Base-by-base conservation (phyloP, 1,140 invertebrate species). In the Linepithema humile region DNA sequence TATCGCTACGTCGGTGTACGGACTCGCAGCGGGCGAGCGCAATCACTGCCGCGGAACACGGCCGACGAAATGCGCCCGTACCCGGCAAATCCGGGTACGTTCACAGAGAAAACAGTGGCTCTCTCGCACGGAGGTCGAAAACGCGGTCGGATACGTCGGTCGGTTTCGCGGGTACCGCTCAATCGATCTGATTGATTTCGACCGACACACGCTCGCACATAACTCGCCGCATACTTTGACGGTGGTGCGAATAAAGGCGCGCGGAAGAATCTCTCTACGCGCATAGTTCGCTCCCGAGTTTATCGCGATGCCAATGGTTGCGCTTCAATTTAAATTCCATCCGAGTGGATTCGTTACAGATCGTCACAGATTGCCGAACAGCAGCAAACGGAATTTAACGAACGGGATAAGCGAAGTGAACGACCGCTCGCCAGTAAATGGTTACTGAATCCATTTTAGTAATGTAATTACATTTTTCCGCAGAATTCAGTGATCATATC, bases 261-360 rank as follows among this genome's bases (percentile, higher is more conserved):
- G n/a, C 48, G 20, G 38, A 69, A 53, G 45, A 78, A 69, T 57
- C 64, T 43, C 35, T 17, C 50, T 29, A 6, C 48, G 64, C 48
- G 48, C 48, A 80, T 70, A 80, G 75, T 69, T 77, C 9, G 32
- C 74, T 43, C 35, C 23, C 26, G 17, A 55, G 62, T 80, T 70
- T 80, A 80, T 69, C 64, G 75, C 35, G 75, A 69, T 78, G 48
- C 64, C 75, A 20, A 53, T 55, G 64, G 23, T 26, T 15, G 75
- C 43, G 62, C 62, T 80, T 80, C 64, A 70, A 80, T 80, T 80
- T 80, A 80, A 80, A 80, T 80, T 80, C 75, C 75, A 80, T 70
- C 29, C 75, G 35, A 57, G 65, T 70, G 40, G 48, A 80, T 80
- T 80, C 64, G 75, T 69, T 69, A 78, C 75, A 69, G 75, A 78